Base-by-base conservation (phyloP, 1,140 invertebrate genomes). In the Lithobius niger region DNA sequence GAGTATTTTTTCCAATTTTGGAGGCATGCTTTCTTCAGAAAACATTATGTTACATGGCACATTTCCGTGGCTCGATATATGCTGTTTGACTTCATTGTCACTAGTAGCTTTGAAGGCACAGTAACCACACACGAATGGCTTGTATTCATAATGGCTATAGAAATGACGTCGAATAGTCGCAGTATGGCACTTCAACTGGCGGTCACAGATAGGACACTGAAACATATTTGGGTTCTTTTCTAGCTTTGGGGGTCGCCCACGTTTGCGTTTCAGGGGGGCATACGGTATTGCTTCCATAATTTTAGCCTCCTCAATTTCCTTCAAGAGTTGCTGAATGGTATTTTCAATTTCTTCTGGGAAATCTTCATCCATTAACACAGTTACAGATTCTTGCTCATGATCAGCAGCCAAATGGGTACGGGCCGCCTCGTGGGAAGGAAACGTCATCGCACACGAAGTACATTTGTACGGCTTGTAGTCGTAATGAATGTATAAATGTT, bases 401-500 rank as follows among this genome's bases (percentile, higher is more conserved):
- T n/a, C 36, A 3, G 43, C 21, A 1, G 4, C 25, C 3, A 6
- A 27, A 22, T 58, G 57, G 2, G 19, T 27, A 3, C 3, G 18
- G 15, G 56, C 42, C 40, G 27, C 28, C 18, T 50, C 43, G 2
- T 22, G 31, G 25, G 58, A 59, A 6, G n/a, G 22, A 1, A n/a
- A 56, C 10, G 27, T 19, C n/a, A 53, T 53, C 19, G 52, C 55
- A 50, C 58, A 59, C 13, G 13, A n/a, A 27, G 48, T 28, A 36
- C 58, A 59, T 25, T 52, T 47, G 27, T 42, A 59, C 26, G 58
- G 58, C 3, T 28, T 19, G 44, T 52, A 59, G 15, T 54, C 49
- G 31, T 53, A 59, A 44, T 59, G 58, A 22, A 25, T 40, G 42
- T 40, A 59, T 18, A 59, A 57, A 28, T 59, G 58, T 16, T 53